Evolutionary conservation across 30 jellyfish, hydroid and myxozoan genomes (phyloP), one percentile per base, ranked within the genome.

Genomic region (Aurelia sp.): DNA sequence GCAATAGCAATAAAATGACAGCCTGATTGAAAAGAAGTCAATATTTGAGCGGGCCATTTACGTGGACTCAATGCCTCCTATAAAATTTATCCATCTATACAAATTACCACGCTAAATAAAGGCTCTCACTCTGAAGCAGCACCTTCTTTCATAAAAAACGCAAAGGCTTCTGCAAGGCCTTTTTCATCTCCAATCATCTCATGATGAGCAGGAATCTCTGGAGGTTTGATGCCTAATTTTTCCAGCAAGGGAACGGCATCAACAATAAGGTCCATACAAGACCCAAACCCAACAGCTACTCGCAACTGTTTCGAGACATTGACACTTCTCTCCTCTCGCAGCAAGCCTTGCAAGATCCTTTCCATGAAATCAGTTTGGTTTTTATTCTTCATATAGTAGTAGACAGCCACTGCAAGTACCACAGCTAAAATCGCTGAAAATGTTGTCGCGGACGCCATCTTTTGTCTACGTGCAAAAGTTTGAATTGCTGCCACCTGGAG

Each of bases 201-300:
- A 70, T 93, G 98, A 76, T 93, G 95, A 16, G 78, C 69, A 6
- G 95, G 90, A 33, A 58, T n/a, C 10, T 38, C 78, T 8, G 98
- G 97, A 12, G 98, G 97, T 21, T 73, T 31, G 62, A 74, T 13
- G 18, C 78, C 84, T 19, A 82, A 63, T 47, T 90, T 81, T 20
- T 88, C 63, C 41, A 93, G 33, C 67, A 93, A 47, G 16, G 97
- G 90, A 33, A 93, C 51, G 10, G 95, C 98, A 82, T 93, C 97
- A 24, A 88, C 97, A 15, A 93, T 68, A 4, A 93, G 79, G 41
- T 93, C 98, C 88, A 87, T 72, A 59, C 98, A 93, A 3, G 98
- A 87, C 0, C 98, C 98, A 79, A 93, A 93, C 10, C 98, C 98
- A 27, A 93, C 92, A 53, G 98, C 98, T 27, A 88, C 93, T 7